Conservation (phyloP, 1,140 invertebrate genomes). For the Solenopsis invicta region DNA sequence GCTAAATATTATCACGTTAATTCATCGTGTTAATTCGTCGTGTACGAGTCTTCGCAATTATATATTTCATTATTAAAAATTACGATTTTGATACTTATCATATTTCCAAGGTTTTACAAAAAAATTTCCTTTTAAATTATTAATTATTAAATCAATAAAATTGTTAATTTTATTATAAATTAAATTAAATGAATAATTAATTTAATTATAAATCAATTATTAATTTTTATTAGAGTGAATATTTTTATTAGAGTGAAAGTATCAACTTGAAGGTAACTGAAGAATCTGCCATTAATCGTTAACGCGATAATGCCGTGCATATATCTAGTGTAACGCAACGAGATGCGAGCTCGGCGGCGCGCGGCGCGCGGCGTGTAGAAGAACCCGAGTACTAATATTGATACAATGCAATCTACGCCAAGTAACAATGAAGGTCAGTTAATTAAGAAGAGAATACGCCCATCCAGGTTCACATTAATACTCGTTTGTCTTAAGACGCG, state of each 20-base stretch:
- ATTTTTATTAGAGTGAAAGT: background rate
- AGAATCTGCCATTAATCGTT: constrained; percentile 13
- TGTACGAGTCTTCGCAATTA: background rate
- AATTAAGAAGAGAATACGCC: background rate
- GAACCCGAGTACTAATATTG: background rate
- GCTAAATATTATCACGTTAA: background rate
- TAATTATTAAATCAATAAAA: no score
- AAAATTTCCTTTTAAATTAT: background rate
- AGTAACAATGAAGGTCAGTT: constrained; percentile 15
- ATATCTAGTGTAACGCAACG: background rate
- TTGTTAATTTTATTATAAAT: no score
- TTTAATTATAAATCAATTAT: no score
- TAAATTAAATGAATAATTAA: no score
- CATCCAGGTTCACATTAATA: constrained; percentile 19
- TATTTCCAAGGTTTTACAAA: background rate
- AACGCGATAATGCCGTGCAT: background rate
- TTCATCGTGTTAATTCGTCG: background rate
- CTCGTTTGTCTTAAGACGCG: background rate
- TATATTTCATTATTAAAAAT: background rate
- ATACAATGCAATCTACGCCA: background rate
- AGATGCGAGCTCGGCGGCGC: background rate
- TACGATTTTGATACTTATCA: background rate
- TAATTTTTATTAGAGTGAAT: background rate
- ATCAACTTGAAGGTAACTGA: background rate
- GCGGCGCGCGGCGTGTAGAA: no score